These are phyloP conservation scores for Oophaga pumilio DNA, from an alignment of 2,113 vertebrate species.

Conservation along the genomic window DNA sequence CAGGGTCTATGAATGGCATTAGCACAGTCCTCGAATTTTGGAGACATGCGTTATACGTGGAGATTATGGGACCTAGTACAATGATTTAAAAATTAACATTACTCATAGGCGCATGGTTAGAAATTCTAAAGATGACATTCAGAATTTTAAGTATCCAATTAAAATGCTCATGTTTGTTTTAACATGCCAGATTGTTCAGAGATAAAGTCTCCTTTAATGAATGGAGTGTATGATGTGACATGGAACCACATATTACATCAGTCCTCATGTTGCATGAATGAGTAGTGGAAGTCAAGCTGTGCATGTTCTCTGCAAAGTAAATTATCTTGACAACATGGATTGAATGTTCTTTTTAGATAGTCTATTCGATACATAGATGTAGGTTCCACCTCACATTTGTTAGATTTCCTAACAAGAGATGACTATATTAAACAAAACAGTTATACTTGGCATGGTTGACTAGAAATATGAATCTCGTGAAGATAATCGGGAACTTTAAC, in stretches of 20 bases:
- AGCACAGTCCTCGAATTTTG: too few species aligned
- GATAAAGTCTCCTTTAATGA: background rate
- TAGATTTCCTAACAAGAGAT: conserved; percentile 12
- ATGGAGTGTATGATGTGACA: conserved; percentile 1
- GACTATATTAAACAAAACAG: conserved; percentile 39
- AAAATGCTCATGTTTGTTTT: background rate
- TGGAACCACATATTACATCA: conserved; percentile 10
- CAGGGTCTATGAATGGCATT: too few species aligned
- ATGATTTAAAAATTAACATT: background rate
- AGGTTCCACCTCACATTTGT: background rate
- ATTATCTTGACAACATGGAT: conserved; percentile 6
- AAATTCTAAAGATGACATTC: background rate
- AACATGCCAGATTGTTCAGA: conserved; percentile 6
- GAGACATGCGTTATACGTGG: background rate
- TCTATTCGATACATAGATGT: conserved; percentile 1
- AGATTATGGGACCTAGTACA: too few species aligned
- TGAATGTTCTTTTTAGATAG: conserved; percentile 29
- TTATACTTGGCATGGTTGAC: conserved; percentile 36
- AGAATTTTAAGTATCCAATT: conserved; percentile 5
- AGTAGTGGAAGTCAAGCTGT: background rate
- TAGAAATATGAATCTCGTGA: conserved; percentile 25
- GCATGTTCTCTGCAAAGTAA: background rate
- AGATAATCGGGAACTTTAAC: conserved; percentile 46
- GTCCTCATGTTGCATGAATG: background rate
- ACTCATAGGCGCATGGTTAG: background rate